A percentile compares a stretch with the other conserved stretches of the same genome.
Conservation (phyloP, 1,140 invertebrate species). For the Protaetia brevitarsis region DNA sequence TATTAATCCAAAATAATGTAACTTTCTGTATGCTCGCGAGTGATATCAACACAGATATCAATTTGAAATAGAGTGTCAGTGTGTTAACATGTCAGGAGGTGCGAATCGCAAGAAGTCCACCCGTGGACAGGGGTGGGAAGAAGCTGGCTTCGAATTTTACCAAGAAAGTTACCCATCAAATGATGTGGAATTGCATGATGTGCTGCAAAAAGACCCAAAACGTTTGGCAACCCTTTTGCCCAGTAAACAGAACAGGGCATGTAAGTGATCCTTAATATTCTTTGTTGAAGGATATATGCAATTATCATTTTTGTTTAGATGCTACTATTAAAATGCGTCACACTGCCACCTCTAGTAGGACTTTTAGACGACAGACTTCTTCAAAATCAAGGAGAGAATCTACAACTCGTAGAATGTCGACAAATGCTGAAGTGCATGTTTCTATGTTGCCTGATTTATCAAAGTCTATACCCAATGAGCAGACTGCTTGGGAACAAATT, state of each 20-base stretch:
- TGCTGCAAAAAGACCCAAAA: constrained; percentile 65
- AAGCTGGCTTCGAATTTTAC: constrained; percentile 81
- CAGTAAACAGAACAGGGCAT: constrained; percentile 70
- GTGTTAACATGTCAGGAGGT: constrained; percentile 56
- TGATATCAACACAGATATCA: too few species aligned
- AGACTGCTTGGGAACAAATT: constrained; percentile 80
- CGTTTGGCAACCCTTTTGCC: constrained; percentile 72
- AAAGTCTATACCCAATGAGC: constrained; percentile 77
- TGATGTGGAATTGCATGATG: constrained; percentile 60
- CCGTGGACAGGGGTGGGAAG: constrained; percentile 70
- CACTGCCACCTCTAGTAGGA: constrained; percentile 40
- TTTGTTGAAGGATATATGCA: not conserved
- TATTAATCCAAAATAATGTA: not conserved
- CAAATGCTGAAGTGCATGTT: constrained; percentile 66
- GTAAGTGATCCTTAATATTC: constrained; percentile 43
- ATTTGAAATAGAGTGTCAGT: not conserved
- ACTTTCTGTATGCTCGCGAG: not conserved
- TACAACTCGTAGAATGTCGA: constrained; percentile 59
- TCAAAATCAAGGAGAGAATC: constrained; percentile 65
- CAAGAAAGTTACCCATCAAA: constrained; percentile 75
- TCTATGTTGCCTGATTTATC: constrained; percentile 75
- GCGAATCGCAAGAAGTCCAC: constrained; percentile 55
- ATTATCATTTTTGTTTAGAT: constrained; percentile 15
- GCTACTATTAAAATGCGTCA: constrained; percentile 52
- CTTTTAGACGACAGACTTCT: constrained; percentile 54